Evolutionary conservation across 2,888 invertebrate genomes (phyloP), one percentile per base, ranked within the genome.

Genomic region (Microplitis manilae): DNA sequence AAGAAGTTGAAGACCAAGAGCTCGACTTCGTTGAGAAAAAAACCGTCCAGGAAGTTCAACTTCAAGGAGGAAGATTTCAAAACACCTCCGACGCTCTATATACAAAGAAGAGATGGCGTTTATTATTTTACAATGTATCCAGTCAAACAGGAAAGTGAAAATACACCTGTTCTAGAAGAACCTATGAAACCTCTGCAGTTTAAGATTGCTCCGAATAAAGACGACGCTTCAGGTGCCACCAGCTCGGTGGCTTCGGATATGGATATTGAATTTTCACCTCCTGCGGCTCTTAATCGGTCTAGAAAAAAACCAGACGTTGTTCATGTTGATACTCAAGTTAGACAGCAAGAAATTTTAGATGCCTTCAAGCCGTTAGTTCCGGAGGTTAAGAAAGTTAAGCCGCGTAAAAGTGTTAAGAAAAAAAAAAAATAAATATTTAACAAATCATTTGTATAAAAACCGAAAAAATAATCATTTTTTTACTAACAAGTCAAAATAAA

Each of bases 81-180:
- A 40, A 83, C 82, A 38, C 89, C 88, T 6, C 89, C 90, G 2
- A 90, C 90, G 6, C 81, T 90, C 15, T 88, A 87, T 50, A 84
- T 90, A 68, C 85, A 87, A 30, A 85, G 90, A 13, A 87, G 86
- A 77, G 86, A 90, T 68, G 90, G 90, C 6, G 86, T 84, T 39
- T 90, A 90, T 79, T 87, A 89, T 81, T 86, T 90, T n/a, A 88
- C 89, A 1, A 89, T 90, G 90, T 88, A 89, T 79, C 90, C 90
- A n/a, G 87, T 90, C 17, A 86, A 84, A 50, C 84, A 85, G 71
- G 88, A 88, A 50, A 81, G 74, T 0, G 70, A 78, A 68, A 83
- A 86, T 15, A 79, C 82, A 0, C 83, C 86, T 6, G 81, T 83
- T n/a, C 30, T 89, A 4, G 83, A 86, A 6, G 84, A 84, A 38